Evolutionary conservation across 2,797 vertebrate genomes (phyloP), one percentile per base, ranked within the genome.

Genomic region (Danio jaintianensis): DNA sequence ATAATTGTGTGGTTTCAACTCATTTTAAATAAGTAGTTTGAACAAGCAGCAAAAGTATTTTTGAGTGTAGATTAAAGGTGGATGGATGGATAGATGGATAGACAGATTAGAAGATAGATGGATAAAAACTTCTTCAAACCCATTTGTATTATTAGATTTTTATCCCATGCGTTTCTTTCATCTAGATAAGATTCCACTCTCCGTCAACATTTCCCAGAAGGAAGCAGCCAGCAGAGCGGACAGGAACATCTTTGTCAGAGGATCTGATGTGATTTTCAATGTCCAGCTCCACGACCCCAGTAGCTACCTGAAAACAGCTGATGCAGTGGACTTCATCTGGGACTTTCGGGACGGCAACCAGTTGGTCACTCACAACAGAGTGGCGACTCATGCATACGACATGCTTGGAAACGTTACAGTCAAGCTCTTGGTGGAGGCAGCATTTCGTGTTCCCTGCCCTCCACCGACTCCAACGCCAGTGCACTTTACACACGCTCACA

Each of bases 241-340:
- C 11, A 93, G 94, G n/a, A 93, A 92, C 5, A 91, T 95, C 77
- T 99, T 97, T 87, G 92, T 96, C 85, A 92, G 93, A 69, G 94
- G 93, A 22, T 92, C 94, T 2, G 95, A 97, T 12, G 92, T 98
- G 38, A 85, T 89, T 4, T 98, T 98, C 77, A 87, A 90, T 3
- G 95, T 96, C 70, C 89, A 90, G 78, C 85, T 98, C 53, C 97
- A 99, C 0, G 98, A 99, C 84, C 98, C 98, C 82, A 97, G 96
- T 53, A 78, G 93, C 76, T 99, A 97, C 79, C 93, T 99, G 59
- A 96, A 95, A 64, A 90, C 90, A 0, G 96, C 97, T 0, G 85
- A 90, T 45, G 82, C 91, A 50, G 87, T 98, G 47, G 91, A 94
- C 85, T 99, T 95, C 89, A 94, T 94, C 75, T 99, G 97, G 97